Evolutionary conservation across 2,113 vertebrate genomes (phyloP).

Genomic region (Bambusicola thoracicus): DNA sequence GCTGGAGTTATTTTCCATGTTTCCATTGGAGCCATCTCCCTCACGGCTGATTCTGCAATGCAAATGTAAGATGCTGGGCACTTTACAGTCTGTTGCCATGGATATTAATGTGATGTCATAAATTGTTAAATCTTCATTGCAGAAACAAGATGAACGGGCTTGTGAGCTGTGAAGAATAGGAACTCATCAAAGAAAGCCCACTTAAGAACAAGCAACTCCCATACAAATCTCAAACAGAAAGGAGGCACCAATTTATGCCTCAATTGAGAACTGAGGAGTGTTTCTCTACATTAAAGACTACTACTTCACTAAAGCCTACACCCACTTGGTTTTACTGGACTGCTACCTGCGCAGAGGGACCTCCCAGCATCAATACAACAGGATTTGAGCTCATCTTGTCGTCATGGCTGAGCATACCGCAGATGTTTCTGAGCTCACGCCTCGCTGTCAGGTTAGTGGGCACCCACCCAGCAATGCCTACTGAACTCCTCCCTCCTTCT

Average conservation of each 20-base stretch:
- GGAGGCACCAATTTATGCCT: background rate
- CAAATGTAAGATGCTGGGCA: slow-evolving; percentile 60
- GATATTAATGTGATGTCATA: slow-evolving; percentile 69
- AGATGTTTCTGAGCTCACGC: background rate
- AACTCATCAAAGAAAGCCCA: background rate
- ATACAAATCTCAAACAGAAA: background rate
- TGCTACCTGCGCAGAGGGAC: background rate
- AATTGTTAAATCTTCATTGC: slow-evolving; percentile 64
- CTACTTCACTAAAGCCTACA: background rate
- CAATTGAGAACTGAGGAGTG: background rate
- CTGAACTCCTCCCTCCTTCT: accelerated
- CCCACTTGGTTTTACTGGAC: background rate
- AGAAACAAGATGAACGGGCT: slow-evolving; percentile 54
- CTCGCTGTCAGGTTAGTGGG: background rate
- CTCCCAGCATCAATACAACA: background rate
- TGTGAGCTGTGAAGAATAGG: background rate
- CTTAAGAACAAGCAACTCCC: background rate
- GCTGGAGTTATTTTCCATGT: background rate
- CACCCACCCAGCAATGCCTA: background rate
- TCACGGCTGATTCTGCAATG: slow-evolving; percentile 46
- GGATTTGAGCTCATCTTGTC: background rate
- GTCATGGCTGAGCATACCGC: accelerated
- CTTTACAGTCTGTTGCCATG: slow-evolving; percentile 59
- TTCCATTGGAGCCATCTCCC: slow-evolving; percentile 30
- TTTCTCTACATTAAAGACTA: background rate